Evolutionary conservation across 2,113 vertebrate species (phyloP).

Genomic region (Urocynchramus pylzowi): DNA sequence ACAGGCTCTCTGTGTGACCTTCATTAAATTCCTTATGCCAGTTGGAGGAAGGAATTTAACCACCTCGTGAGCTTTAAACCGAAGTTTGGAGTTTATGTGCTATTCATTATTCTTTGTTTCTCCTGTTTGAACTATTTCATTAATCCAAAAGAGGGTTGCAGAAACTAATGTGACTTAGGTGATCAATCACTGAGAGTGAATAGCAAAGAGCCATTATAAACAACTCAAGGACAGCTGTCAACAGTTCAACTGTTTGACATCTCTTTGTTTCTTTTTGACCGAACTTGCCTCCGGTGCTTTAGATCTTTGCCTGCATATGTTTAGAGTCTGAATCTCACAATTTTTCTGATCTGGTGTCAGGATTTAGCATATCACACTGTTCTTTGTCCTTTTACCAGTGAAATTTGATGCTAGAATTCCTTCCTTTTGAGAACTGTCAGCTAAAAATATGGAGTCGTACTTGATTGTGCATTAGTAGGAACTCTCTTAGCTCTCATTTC

Average conservation of each 20-base stretch:
- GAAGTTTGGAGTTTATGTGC: not conserved
- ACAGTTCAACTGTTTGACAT: not conserved
- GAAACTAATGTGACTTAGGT: not conserved
- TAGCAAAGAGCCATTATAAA: not conserved
- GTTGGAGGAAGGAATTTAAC: not conserved
- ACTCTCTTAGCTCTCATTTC: not conserved
- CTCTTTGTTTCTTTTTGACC: not conserved
- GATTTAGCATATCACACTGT: not conserved
- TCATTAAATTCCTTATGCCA: not conserved
- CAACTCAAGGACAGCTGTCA: constrained; percentile 4
- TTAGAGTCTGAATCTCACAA: not conserved
- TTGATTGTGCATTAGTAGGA: not conserved
- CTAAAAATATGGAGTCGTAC: not conserved
- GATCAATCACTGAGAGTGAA: not conserved
- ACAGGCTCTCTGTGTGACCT: not conserved
- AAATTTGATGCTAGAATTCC: not conserved
- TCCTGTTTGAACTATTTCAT: not conserved
- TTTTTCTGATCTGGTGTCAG: not conserved
- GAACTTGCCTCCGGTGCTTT: not conserved
- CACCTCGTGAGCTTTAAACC: not conserved
- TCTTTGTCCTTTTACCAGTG: not conserved
- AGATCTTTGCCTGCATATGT: not conserved
- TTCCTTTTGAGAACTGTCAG: not conserved
- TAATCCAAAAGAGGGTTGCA: not conserved
- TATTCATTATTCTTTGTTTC: not conserved